Conservation (phyloP, 2,113 vertebrate genomes). For the Podiceps cristatus region DNA sequence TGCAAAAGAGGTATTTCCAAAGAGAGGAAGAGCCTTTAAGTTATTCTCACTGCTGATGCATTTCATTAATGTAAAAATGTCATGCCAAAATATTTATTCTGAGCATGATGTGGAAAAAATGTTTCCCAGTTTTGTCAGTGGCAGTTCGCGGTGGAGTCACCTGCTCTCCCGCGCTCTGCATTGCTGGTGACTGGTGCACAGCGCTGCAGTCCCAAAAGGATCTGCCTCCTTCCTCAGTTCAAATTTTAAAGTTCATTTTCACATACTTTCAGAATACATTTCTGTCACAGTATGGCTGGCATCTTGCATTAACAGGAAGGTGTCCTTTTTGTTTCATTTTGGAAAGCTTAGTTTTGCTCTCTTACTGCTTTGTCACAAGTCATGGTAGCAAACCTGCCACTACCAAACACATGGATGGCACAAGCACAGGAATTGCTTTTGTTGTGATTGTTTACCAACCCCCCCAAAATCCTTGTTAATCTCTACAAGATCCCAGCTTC, state of each 20-base stretch:
- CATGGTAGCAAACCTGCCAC: not conserved
- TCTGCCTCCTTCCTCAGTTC: not conserved
- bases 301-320: not conserved
- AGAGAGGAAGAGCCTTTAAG: not conserved
- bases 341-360: slow-evolving; percentile 32
- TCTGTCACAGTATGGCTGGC: not conserved
- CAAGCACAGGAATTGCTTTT: not conserved
- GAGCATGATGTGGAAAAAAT: not conserved
- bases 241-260: slow-evolving; percentile 17
- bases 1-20: not conserved
- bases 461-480: slow-evolving; percentile 6
- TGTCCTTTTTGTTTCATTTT: not conserved
- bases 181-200: not conserved
- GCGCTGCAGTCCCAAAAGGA: not conserved
- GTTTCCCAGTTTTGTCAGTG: not conserved
- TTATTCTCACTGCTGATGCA: not conserved
- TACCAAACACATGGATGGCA: slow-evolving; percentile 18
- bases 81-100: not conserved
- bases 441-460: not conserved
- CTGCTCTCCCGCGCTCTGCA: not conserved
- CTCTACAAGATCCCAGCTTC: not conserved
- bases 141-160: not conserved
- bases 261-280: not conserved
- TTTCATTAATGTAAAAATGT: not conserved
- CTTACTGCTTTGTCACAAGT: slow-evolving; percentile 37